Evolutionary conservation across 2,888 invertebrate species (phyloP).

Genomic region (Criorhina ranunculi): DNA sequence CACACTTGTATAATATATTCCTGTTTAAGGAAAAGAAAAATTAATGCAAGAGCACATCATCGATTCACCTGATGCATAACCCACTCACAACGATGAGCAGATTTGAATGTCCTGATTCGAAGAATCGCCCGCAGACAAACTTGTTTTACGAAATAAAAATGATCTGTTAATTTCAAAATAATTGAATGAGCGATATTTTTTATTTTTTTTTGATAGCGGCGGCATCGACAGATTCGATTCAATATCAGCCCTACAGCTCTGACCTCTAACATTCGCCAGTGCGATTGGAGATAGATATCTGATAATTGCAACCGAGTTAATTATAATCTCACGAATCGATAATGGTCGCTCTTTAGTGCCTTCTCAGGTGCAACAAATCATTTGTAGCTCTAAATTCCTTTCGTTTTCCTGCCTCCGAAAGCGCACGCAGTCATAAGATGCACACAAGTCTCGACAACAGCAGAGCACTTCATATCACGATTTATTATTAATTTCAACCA

Average conservation of each 20-base stretch:
- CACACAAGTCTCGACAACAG: slow-evolving; percentile 25
- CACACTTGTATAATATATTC: no score
- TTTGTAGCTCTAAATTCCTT: slow-evolving; percentile 1
- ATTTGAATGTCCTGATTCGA: slow-evolving; percentile 23
- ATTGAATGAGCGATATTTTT: slow-evolving; percentile 59
- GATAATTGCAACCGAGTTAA: slow-evolving; percentile 54
- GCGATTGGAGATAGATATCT: slow-evolving; percentile 49
- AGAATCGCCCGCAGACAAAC: slow-evolving; percentile 46
- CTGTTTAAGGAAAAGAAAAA: no score
- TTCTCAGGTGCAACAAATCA: slow-evolving; percentile 30
- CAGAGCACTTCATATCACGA: slow-evolving; percentile 61
- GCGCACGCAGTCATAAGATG: slow-evolving; percentile 42
- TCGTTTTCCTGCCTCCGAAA: slow-evolving; percentile 5
- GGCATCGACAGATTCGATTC: slow-evolving; percentile 47
- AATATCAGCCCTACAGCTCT: slow-evolving; percentile 50
- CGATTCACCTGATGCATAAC: slow-evolving; percentile 23
- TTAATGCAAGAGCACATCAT: background rate
- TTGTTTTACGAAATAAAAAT: slow-evolving; percentile 56
- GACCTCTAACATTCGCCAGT: slow-evolving; percentile 17
- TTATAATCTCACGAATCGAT: slow-evolving; percentile 62
- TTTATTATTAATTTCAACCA: slow-evolving; percentile 74
- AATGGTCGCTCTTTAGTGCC: slow-evolving; percentile 66
- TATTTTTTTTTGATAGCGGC: slow-evolving; percentile 25
- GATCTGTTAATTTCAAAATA: slow-evolving; percentile 68
- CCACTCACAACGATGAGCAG: slow-evolving; percentile 4